Evolutionary conservation across 92 coral and sea anemone genomes (phyloP).

Genomic region (Zoanthus sociatus): DNA sequence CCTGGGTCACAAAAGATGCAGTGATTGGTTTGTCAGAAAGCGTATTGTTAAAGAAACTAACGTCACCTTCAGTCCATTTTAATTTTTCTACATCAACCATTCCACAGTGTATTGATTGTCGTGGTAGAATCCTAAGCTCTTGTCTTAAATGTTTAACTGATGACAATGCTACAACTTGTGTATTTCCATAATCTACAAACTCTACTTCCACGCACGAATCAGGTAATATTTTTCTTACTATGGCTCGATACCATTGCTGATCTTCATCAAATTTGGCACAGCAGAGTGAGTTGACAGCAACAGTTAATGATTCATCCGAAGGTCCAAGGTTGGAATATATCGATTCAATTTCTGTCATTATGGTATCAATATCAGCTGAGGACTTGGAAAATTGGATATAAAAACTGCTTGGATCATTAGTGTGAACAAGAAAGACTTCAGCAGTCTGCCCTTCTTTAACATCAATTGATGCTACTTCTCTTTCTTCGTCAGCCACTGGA

Average conservation of each 20-base stretch:
- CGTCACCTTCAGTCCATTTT: constrained; percentile 62
- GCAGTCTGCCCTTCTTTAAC: constrained; percentile 63
- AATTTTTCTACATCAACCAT: constrained; percentile 63
- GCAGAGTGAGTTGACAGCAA: constrained; percentile 68
- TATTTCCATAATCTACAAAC: constrained; percentile 94
- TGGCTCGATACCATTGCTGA: constrained; percentile 87
- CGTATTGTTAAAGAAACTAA: constrained; percentile 59
- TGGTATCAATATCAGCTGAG: constrained; percentile 60
- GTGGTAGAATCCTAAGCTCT: constrained; percentile 63
- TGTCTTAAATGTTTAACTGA: constrained; percentile 65
- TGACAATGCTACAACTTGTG: constrained; percentile 59
- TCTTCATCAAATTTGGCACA: constrained; percentile 83
- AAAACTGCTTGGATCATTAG: constrained; percentile 65
- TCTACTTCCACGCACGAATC: constrained; percentile 70
- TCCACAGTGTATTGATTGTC: constrained; percentile 78
- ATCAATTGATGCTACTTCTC: constrained; percentile 11
- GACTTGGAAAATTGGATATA: constrained; percentile 73
- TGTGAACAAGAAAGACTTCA: constrained; percentile 70
- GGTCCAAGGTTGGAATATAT: constrained; percentile 58
- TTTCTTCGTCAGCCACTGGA: constrained; percentile 6
- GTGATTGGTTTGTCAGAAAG: constrained; percentile 75
- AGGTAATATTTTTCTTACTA: constrained; percentile 59
- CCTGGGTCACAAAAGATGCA: constrained; percentile 71
- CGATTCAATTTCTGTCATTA: constrained; percentile 82
- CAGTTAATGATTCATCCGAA: constrained; percentile 37